Evolutionary conservation across 2,113 vertebrate genomes (phyloP).

Genomic region (Empidonax alnorum): DNA sequence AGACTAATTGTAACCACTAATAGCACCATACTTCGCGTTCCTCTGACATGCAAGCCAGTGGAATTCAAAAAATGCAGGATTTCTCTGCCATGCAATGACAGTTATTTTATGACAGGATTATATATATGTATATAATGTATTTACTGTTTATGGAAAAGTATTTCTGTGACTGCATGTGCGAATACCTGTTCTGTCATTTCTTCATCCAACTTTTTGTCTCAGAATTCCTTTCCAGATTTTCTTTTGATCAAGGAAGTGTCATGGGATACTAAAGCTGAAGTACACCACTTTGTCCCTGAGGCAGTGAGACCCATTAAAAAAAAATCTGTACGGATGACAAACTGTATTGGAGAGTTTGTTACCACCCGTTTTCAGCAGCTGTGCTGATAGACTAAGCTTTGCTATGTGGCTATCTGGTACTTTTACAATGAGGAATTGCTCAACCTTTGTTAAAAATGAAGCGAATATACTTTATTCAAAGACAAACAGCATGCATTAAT

Average conservation of each 20-base stretch:
- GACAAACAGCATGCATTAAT: rapidly evolving
- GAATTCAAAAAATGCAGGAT: neutral
- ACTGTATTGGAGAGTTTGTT: neutral
- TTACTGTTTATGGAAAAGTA: neutral
- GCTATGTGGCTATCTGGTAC: neutral
- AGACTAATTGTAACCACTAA: neutral
- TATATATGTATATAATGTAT: neutral
- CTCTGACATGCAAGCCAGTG: neutral
- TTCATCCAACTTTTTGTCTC: neutral
- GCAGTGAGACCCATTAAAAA: neutral
- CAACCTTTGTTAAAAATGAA: neutral
- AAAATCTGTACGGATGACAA: neutral
- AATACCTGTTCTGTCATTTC: neutral
- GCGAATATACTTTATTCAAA: neutral
- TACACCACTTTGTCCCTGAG: neutral
- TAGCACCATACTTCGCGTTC: neutral
- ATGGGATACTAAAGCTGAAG: neutral
- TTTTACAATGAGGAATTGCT: neutral
- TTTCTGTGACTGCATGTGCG: neutral
- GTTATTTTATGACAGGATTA: no score
- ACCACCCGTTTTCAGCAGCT: neutral
- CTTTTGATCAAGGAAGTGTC: neutral
- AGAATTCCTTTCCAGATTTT: neutral
- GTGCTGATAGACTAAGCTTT: neutral
- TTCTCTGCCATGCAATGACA: no score